Percentiles rank a stretch among this genome's conserved stretches.
phyloP scores from a whole-genome alignment of 1,140 invertebrate species.

The Oppia nitens region DNA sequence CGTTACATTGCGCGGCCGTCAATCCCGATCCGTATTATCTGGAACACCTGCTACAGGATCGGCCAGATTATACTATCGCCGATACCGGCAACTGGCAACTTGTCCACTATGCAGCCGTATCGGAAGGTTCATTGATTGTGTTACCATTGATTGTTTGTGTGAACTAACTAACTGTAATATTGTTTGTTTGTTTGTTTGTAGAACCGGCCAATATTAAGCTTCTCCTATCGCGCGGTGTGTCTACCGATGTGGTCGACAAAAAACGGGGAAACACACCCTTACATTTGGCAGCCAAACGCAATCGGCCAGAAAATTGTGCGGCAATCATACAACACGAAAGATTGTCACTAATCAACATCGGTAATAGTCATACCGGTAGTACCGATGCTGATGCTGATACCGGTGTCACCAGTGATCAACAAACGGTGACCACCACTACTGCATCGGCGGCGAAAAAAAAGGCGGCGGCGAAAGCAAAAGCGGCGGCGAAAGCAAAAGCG shows the following conservation, averaged over 20 bases:
- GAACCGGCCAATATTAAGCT: slow-evolving; percentile 4
- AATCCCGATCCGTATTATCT: slow-evolving; percentile 36
- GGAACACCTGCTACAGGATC: slow-evolving; percentile 26
- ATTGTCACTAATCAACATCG: too few relatives aligned
- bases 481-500: neutral
- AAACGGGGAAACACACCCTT: slow-evolving; percentile 32
- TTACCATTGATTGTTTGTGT: slow-evolving; percentile 26
- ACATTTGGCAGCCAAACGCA: slow-evolving; percentile 30
- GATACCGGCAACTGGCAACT: slow-evolving; percentile 31
- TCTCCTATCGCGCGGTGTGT: slow-evolving; percentile 24
- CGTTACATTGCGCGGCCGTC: slow-evolving; percentile 37
- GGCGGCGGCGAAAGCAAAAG: too few relatives aligned
- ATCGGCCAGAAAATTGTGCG: slow-evolving; percentile 33
- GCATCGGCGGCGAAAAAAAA: too few relatives aligned
- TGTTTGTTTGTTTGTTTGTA: slow-evolving; percentile 5
- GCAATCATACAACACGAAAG: slow-evolving; percentile 26
- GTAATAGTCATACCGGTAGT: neutral
- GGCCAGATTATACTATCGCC: slow-evolving; percentile 31
- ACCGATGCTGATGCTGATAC: too few relatives aligned
- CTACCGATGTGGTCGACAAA: slow-evolving; percentile 24
- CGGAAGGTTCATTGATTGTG: slow-evolving; percentile 31
- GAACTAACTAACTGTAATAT: neutral
- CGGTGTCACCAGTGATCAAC: too few relatives aligned
- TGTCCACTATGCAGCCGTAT: slow-evolving; percentile 37
- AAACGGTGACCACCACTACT: too few relatives aligned